Percentiles rank a stretch among this genome's conserved stretches.
Evolutionary conservation across 1,140 invertebrate species (phyloP).

Genomic region (Drosophila erecta): DNA sequence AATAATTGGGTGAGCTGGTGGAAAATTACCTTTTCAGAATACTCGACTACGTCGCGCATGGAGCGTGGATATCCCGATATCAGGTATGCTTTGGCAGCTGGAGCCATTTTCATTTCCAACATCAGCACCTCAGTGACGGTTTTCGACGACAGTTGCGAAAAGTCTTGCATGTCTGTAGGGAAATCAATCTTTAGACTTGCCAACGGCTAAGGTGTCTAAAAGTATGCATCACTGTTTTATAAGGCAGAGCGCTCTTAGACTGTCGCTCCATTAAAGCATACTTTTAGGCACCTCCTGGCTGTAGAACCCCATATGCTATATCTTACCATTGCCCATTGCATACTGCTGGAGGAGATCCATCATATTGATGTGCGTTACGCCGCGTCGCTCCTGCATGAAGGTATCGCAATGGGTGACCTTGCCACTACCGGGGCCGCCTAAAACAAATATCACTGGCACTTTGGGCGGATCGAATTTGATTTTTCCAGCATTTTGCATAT

Average conservation of each 20-base stretch:
- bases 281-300: neutral
- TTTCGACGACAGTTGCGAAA: slow-evolving; percentile 92
- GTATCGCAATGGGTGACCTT: slow-evolving; percentile 97
- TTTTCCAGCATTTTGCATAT: slow-evolving; percentile 90
- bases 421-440: slow-evolving; percentile 95
- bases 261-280: neutral
- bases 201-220: neutral
- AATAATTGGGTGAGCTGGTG: slow-evolving; percentile 34
- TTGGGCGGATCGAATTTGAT: slow-evolving; percentile 93
- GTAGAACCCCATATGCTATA: neutral
- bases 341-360: slow-evolving; percentile 94
- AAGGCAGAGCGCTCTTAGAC: too few relatives aligned
- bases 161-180: slow-evolving; percentile 91
- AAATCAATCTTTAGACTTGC: neutral
- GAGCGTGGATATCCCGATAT: slow-evolving; percentile 98
- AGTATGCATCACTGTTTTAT: neutral
- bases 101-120: slow-evolving; percentile 97
- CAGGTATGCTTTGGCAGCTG: slow-evolving; percentile 95
- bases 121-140: slow-evolving; percentile 95
- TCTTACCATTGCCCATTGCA: slow-evolving; percentile 92
- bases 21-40: slow-evolving; percentile 92
- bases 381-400: slow-evolving; percentile 92
- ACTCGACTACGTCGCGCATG: slow-evolving; percentile 95
- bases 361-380: slow-evolving; percentile 95
- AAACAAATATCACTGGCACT: slow-evolving; percentile 94